phyloP scores from a whole-genome alignment of 2,888 invertebrate genomes.

The Brachynemurus nebulosus region DNA sequence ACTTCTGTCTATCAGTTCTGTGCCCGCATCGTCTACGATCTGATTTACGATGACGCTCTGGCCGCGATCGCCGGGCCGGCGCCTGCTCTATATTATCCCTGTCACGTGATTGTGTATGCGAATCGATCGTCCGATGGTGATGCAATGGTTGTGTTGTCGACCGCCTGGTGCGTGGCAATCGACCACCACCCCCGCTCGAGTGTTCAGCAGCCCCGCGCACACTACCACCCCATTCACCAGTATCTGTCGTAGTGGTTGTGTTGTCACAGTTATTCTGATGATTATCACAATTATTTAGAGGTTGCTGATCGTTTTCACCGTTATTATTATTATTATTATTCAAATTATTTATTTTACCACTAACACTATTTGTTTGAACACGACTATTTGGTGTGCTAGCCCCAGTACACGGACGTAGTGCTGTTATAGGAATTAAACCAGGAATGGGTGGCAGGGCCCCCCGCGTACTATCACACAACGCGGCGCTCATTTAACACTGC shows the following conservation, averaged over 20 bases:
- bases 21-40: conserved; percentile 27
- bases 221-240: conserved; percentile 32
- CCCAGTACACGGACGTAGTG: conserved; percentile 24
- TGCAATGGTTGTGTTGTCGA: conserved; percentile 9
- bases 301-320: conserved; percentile 30
- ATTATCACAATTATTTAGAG: conserved; percentile 19
- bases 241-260: conserved; percentile 19
- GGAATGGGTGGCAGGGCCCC: conserved; percentile 30
- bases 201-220: conserved; percentile 27
- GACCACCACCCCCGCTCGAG: conserved; percentile 17
- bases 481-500: conserved; percentile 11
- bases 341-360: conserved; percentile 34
- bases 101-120: conserved; percentile 21
- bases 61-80: conserved; percentile 30
- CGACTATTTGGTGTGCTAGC: conserved; percentile 4
- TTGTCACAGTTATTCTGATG: conserved; percentile 20
- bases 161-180: conserved; percentile 11
- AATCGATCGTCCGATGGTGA: conserved; percentile 10
- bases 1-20: conserved; percentile 18
- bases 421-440: conserved; percentile 32
- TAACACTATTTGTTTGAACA: conserved; percentile 21
- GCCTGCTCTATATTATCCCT: conserved; percentile 23
- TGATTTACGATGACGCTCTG: conserved; percentile 35
- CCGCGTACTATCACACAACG: conserved; percentile 22
- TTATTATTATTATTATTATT: conserved; percentile 22